These are phyloP conservation scores for Kobus ellipsiprymnus DNA, from an alignment of 2,113 vertebrate genomes.

Conservation along the genomic window DNA sequence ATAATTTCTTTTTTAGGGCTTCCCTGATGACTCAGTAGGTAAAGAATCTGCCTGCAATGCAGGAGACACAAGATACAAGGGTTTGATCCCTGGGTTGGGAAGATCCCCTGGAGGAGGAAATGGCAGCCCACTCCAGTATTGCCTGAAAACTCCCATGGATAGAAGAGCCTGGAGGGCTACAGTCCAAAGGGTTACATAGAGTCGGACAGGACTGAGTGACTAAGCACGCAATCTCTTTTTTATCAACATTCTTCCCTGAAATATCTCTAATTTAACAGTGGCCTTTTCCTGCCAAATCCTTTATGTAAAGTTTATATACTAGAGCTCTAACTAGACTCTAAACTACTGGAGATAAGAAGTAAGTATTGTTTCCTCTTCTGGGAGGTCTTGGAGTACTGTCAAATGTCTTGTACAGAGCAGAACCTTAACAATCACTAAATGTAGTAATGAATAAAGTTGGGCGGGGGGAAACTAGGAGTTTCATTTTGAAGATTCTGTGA, in stretches of 20 bases:
- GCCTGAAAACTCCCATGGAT: not conserved
- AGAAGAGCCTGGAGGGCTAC: not conserved
- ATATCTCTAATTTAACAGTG: not conserved
- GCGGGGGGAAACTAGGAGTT: not conserved
- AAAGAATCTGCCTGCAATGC: not conserved
- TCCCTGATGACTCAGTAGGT: not conserved
- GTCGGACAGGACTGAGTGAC: not conserved
- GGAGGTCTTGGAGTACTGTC: not conserved
- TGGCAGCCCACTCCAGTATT: not conserved
- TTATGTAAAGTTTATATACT: not conserved
- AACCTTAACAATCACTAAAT: not conserved
- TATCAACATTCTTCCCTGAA: not conserved
- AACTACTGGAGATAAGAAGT: not conserved
- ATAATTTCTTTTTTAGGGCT: not conserved
- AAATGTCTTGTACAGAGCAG: not conserved
- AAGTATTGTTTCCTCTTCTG: not conserved
- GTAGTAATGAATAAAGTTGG: not conserved
- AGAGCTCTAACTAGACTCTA: not conserved
- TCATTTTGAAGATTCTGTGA: not conserved
- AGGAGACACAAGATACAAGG: not conserved
- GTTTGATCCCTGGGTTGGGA: not conserved
- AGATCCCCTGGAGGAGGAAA: not conserved
- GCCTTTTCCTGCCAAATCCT: not conserved
- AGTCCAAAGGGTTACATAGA: not conserved
- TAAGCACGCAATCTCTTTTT: not conserved